phyloP scores from a whole-genome alignment of 2,797 vertebrate species.

The Parauchenoglanis ngamensis region DNA sequence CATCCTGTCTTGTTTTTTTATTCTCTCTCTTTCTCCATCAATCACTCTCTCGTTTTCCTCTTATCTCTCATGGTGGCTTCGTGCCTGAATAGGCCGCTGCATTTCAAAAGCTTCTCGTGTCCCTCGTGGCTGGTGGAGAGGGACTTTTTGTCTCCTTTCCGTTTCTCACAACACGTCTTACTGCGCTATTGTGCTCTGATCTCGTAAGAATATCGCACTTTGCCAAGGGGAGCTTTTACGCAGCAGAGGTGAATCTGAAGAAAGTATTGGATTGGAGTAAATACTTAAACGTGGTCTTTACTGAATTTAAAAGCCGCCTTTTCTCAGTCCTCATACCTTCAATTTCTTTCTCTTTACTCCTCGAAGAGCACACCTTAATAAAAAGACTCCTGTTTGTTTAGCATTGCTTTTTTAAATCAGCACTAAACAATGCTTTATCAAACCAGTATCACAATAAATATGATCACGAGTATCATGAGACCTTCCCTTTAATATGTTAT shows the following conservation, averaged over 20 bases:
- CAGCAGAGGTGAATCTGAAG: neutral
- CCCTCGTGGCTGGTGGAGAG: neutral
- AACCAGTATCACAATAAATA: neutral
- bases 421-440: neutral
- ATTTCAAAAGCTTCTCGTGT: conserved; percentile 36
- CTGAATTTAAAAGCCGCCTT: neutral
- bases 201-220: conserved; percentile 20
- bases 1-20: neutral
- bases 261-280: neutral
- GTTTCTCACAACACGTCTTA: conserved; percentile 30
- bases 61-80: conserved; percentile 2
- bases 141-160: conserved; percentile 31
- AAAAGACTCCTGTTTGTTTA: neutral
- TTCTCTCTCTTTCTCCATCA: neutral
- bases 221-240: conserved; percentile 4
- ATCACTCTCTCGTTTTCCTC: neutral
- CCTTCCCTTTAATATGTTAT: no score
- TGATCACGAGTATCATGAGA: neutral
- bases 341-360: neutral
- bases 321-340: neutral
- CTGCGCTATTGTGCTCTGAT: conserved; percentile 7
- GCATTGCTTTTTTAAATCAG: neutral
- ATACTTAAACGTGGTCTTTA: neutral
- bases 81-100: conserved; percentile 6
- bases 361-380: neutral